Evolutionary conservation across 2,888 invertebrate species (phyloP).

Genomic region (Gerosis bhagava): DNA sequence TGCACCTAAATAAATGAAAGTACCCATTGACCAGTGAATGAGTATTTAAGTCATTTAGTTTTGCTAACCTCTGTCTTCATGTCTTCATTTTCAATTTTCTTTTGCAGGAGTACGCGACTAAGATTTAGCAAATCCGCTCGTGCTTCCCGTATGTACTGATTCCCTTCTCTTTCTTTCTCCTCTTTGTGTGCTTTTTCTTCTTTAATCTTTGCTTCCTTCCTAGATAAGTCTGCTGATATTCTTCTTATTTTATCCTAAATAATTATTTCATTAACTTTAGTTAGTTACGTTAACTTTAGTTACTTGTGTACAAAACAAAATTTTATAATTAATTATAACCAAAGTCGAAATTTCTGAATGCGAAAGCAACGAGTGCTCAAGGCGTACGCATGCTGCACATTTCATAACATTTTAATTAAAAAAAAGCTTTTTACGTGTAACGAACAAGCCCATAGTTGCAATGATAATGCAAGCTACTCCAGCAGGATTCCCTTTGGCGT

Average conservation of each 20-base stretch:
- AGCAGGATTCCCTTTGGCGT: constrained; percentile 22
- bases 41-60: no score
- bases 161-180: constrained; percentile 56
- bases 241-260: constrained; percentile 46
- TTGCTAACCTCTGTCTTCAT: constrained; percentile 55
- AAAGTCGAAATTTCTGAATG: no score
- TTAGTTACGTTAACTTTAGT: no score
- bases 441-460: constrained; percentile 17
- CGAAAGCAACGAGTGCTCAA: no score
- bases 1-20: no score
- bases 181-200: constrained; percentile 47
- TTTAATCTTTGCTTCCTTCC: constrained; percentile 38
- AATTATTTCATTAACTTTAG: no score
- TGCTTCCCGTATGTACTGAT: constrained; percentile 52
- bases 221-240: constrained; percentile 41
- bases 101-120: constrained; percentile 55
- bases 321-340: no score
- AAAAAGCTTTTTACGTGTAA: constrained; percentile 21
- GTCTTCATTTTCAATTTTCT: constrained; percentile 65
- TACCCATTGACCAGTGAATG: no score
- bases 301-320: no score
- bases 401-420: constrained; percentile 20
- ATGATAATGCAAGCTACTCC: constrained; percentile 15
- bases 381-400: no score
- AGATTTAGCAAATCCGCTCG: constrained; percentile 61